Conservation (phyloP, 2,113 vertebrate genomes). For the Laterallus jamaicensis region DNA sequence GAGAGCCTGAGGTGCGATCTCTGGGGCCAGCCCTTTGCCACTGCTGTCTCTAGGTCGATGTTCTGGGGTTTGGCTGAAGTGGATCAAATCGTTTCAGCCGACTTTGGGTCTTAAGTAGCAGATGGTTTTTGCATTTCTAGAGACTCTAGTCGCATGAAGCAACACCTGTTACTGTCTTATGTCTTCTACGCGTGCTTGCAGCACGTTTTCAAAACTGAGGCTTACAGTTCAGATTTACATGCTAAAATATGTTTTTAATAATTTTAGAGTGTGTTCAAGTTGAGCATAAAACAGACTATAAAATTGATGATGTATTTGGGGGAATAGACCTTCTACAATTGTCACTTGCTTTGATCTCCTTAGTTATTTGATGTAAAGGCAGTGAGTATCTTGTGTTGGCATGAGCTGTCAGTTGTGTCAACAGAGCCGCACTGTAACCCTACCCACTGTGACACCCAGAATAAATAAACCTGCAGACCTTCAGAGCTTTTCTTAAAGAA, state of each 20-base stretch:
- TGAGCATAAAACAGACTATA: background rate
- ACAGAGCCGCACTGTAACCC: slow-evolving; percentile 69
- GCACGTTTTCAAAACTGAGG: background rate
- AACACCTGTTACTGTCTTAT: too few species aligned
- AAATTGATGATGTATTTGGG: background rate
- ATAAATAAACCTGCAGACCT: slow-evolving; percentile 43
- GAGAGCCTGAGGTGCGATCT: too few species aligned
- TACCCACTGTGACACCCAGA: slow-evolving; percentile 60
- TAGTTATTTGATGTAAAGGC: background rate
- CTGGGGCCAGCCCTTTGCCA: background rate
- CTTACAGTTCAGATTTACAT: background rate
- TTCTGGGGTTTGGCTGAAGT: rapidly evolving
- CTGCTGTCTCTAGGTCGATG: rapidly evolving
- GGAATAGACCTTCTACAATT: background rate
- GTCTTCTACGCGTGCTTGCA: background rate
- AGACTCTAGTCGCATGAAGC: rapidly evolving
- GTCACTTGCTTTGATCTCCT: slow-evolving; percentile 56
- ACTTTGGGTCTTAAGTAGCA: background rate
- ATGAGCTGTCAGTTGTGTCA: slow-evolving; percentile 57
- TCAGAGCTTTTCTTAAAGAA: slow-evolving; percentile 63
- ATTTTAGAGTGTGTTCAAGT: background rate
- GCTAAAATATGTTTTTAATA: background rate
- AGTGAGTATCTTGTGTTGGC: slow-evolving; percentile 64
- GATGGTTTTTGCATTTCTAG: background rate
- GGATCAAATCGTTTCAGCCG: background rate